phyloP scores from a whole-genome alignment of 1,140 invertebrate species.

The Neoseiulus cucumeris region DNA sequence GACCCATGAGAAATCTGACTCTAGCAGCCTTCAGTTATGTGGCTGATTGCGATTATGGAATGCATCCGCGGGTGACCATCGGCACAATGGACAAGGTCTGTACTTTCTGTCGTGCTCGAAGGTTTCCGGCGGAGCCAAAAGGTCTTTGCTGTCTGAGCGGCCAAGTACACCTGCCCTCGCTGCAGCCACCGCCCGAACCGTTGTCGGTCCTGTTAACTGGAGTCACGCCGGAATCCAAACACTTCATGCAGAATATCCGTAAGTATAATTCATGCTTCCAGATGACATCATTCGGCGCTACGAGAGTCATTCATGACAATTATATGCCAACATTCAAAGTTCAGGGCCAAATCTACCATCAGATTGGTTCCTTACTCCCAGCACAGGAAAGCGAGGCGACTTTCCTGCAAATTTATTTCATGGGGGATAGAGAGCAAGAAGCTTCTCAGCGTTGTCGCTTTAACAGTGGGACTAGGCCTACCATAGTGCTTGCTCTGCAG shows the following conservation, averaged over 20 bases:
- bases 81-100: constrained; percentile 23
- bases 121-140: constrained; percentile 26
- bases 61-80: too few relatives aligned
- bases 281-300: constrained; percentile 22
- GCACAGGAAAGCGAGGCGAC: not conserved
- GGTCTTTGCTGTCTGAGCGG: constrained; percentile 27
- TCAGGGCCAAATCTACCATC: constrained; percentile 18
- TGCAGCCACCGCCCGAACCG: constrained; percentile 18
- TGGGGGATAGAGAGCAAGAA: constrained; percentile 20
- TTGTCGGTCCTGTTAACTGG: constrained; percentile 19
- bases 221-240: constrained; percentile 22
- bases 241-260: constrained; percentile 26
- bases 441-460: not conserved
- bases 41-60: too few relatives aligned
- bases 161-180: constrained; percentile 24
- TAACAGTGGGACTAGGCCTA: not conserved
- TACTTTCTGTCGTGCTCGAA: constrained; percentile 26
- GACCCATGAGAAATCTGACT: too few relatives aligned
- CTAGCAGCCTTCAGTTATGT: too few relatives aligned
- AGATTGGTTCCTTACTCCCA: constrained; percentile 15
- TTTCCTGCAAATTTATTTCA: too few relatives aligned
- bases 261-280: constrained; percentile 27
- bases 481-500: constrained; percentile 9
- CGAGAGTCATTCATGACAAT: constrained; percentile 11
- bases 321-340: constrained; percentile 17